Evolutionary conservation across 1,140 invertebrate genomes (phyloP).

Genomic region (Cydia fagiglandana): DNA sequence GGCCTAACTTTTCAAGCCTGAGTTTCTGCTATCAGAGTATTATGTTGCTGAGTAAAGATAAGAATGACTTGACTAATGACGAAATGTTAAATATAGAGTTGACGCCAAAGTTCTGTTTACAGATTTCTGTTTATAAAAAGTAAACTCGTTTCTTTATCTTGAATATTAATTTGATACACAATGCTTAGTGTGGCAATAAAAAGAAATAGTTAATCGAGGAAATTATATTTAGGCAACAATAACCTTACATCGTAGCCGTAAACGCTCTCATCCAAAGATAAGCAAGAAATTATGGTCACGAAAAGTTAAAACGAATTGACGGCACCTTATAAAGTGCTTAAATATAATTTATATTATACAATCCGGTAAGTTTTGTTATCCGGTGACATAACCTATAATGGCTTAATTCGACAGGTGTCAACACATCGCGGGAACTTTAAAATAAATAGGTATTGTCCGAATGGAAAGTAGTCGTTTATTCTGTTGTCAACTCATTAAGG

Average conservation of each 20-base stretch:
- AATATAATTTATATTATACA: conserved; percentile 9
- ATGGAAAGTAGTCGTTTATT: conserved; percentile 23
- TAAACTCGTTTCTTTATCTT: no score
- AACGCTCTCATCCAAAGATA: background rate
- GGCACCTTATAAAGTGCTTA: background rate
- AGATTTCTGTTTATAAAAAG: no score
- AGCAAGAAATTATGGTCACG: background rate
- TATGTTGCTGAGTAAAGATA: no score
- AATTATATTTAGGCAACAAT: no score
- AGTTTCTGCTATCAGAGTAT: no score
- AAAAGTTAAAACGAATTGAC: background rate
- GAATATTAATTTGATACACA: no score
- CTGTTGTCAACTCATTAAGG: conserved; percentile 29
- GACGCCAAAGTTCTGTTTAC: no score
- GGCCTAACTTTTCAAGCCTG: background rate
- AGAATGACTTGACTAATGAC: no score
- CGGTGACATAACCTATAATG: conserved; percentile 18
- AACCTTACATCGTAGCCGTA: no score
- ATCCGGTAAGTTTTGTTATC: background rate
- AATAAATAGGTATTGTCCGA: conserved; percentile 31
- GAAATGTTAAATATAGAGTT: no score
- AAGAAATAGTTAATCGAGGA: no score
- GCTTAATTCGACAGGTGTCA: conserved; percentile 27
- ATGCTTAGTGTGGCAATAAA: no score
- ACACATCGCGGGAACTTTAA: conserved; percentile 28